These are phyloP conservation scores for Ardeotis arabs DNA, from an alignment of 2,113 vertebrate species.

Conservation along the genomic window DNA sequence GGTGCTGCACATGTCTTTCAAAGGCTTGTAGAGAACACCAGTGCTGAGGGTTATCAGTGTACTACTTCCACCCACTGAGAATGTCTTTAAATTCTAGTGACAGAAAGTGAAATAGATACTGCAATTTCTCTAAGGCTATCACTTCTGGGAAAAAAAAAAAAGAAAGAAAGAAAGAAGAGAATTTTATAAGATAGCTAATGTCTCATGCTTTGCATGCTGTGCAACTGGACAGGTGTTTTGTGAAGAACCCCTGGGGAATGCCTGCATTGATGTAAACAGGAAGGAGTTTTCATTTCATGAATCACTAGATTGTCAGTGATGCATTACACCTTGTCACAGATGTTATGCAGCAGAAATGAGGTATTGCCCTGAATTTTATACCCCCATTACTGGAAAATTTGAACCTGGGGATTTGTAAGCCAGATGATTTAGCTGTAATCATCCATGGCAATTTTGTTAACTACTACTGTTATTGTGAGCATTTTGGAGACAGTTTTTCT, in stretches of 20 bases:
- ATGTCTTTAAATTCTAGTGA: not conserved
- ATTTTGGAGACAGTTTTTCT: not conserved
- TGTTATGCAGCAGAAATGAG: not conserved
- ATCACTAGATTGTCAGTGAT: constrained; percentile 22
- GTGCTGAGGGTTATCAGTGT: not conserved
- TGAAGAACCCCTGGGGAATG: not conserved
- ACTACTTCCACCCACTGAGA: not conserved
- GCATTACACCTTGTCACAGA: not conserved
- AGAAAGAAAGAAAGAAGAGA: not conserved
- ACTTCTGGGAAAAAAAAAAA: not conserved
- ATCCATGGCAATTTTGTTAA: not conserved
- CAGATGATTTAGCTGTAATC: not conserved
- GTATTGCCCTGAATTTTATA: constrained; percentile 7
- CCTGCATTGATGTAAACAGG: not conserved
- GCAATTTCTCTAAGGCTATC: not conserved
- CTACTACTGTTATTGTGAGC: not conserved
- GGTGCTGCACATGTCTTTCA: not conserved
- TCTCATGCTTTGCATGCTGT: not conserved
- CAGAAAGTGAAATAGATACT: not conserved
- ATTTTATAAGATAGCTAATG: not conserved
- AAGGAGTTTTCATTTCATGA: constrained; percentile 35
- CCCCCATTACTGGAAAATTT: not conserved
- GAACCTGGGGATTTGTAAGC: not conserved
- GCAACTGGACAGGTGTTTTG: not conserved
- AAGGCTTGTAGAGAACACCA: not conserved